A percentile compares a stretch with the other conserved stretches of the same genome.
Conservation (phyloP, 1,140 invertebrate species). For the Leptopilina boulardi region DNA sequence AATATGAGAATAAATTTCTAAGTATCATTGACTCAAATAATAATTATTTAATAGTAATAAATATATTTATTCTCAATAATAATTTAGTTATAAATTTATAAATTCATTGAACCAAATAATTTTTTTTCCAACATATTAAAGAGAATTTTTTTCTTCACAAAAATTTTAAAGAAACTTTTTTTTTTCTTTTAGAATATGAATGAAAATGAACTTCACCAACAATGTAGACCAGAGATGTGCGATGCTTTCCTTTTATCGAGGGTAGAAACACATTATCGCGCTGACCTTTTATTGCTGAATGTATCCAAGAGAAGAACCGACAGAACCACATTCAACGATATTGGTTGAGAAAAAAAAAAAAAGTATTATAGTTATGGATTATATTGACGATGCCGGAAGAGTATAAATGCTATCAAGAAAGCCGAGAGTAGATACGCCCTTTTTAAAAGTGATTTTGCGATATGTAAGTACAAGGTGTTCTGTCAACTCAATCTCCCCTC, state of each 20-base stretch:
- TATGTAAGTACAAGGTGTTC: conserved; percentile 13
- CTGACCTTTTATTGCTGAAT: conserved; percentile 35
- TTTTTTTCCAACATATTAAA: too few relatives aligned
- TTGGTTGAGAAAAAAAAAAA: not conserved
- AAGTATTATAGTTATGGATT: not conserved
- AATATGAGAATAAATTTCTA: too few relatives aligned
- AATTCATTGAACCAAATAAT: too few relatives aligned
- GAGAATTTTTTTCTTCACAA: too few relatives aligned
- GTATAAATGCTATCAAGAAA: conserved; percentile 17
- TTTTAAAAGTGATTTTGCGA: not conserved
- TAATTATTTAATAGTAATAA: too few relatives aligned
- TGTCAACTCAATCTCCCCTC: conserved; percentile 1
- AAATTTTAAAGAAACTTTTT: too few relatives aligned
- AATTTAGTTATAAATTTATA: too few relatives aligned
- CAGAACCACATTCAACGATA: not conserved
- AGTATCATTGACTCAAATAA: too few relatives aligned
- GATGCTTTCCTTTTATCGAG: conserved; percentile 38
- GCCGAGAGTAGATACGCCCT: not conserved
- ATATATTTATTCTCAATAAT: too few relatives aligned
- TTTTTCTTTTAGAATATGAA: not conserved
- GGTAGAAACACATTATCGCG: conserved; percentile 34
- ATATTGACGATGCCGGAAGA: not conserved
- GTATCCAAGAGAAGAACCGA: not conserved
- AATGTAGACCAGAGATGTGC: not conserved
- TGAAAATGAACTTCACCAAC: not conserved